Percentiles rank a stretch among this genome's conserved stretches.
Conservation (phyloP, 2,888 invertebrate species). For the Biston betularia region DNA sequence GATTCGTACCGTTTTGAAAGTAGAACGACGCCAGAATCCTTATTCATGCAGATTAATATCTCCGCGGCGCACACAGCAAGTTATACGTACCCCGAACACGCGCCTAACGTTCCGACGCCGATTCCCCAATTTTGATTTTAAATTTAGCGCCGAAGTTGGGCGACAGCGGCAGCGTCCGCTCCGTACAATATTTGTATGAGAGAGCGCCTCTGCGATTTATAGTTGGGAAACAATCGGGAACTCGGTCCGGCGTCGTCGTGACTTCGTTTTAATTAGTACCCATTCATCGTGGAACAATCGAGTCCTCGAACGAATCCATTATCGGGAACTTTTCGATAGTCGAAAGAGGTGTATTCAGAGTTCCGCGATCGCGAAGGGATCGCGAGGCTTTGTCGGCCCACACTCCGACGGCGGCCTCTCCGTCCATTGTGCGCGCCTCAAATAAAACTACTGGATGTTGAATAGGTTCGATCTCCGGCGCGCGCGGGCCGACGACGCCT, state of each 20-base stretch:
- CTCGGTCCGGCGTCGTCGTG: constrained; percentile 80
- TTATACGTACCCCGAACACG: constrained; percentile 39
- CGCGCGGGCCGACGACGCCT: constrained; percentile 29
- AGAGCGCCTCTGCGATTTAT: constrained; percentile 77
- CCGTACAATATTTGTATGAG: constrained; percentile 80
- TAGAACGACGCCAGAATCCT: constrained; percentile 54
- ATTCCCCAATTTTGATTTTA: constrained; percentile 75
- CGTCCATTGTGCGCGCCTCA: constrained; percentile 52
- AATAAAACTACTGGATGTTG: constrained; percentile 52
- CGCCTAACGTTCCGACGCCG: constrained; percentile 54
- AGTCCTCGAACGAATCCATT: constrained; percentile 84
- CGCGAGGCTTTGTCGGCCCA: constrained; percentile 63
- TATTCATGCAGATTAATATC: constrained; percentile 62
- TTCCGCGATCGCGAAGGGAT: constrained; percentile 74
- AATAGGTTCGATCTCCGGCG: constrained; percentile 40
- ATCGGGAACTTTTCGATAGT: constrained; percentile 84
- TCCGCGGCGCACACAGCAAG: constrained; percentile 39
- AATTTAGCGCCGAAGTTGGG: constrained; percentile 80
- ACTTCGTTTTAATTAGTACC: constrained; percentile 87
- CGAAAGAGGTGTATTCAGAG: constrained; percentile 83
- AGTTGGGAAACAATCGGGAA: constrained; percentile 81
- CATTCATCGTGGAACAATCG: constrained; percentile 85
- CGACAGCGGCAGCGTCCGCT: constrained; percentile 45
- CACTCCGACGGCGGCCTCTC: constrained; percentile 60
- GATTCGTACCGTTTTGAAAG: constrained; percentile 57